Conservation (phyloP, 2,797 vertebrate genomes). For the Tapirus indicus region DNA sequence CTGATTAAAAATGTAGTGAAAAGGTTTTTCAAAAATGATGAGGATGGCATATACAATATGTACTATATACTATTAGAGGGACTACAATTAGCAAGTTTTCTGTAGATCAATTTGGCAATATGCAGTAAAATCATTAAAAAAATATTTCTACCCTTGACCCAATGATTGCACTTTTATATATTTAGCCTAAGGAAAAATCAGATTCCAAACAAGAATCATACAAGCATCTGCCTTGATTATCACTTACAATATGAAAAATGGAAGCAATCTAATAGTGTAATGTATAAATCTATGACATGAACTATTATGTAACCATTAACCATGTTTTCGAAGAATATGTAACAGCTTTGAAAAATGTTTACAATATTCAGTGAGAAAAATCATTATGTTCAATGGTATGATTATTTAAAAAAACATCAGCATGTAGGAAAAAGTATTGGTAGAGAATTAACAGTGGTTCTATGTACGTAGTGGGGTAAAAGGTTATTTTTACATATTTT, state of each 20-base stretch:
- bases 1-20: neutral
- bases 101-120: neutral
- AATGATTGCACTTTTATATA: neutral
- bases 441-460: neutral
- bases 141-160: neutral
- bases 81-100: neutral
- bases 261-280: neutral
- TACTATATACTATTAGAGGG: neutral
- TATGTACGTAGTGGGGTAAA: neutral
- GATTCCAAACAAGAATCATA: neutral
- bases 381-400: neutral
- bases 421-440: neutral
- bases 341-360: slow-evolving; percentile 2
- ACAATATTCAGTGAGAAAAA: neutral
- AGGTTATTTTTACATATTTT: neutral
- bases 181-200: neutral
- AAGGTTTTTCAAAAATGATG: neutral
- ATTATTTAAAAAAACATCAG: neutral
- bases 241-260: neutral
- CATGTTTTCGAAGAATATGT: neutral
- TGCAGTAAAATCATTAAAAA: neutral
- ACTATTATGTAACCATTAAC: neutral
- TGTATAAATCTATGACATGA: neutral
- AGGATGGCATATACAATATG: neutral
- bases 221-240: neutral